These are phyloP conservation scores for Cephalopachus bancanus DNA, from an alignment of 2,797 vertebrate genomes.

Conservation along the genomic window DNA sequence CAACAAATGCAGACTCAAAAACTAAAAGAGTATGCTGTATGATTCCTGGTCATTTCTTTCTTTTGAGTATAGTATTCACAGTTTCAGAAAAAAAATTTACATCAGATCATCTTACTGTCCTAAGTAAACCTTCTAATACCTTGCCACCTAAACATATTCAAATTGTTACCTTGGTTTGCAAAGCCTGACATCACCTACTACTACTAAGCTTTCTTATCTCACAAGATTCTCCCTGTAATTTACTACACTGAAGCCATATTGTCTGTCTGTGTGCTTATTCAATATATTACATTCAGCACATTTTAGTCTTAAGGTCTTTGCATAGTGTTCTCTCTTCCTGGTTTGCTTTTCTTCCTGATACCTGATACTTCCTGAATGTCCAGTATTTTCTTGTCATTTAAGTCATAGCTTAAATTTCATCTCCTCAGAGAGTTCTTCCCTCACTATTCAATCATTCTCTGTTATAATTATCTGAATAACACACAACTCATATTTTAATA, in stretches of 20 bases:
- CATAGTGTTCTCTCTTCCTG: not conserved
- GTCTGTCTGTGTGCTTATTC: not conserved
- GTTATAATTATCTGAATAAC: not conserved
- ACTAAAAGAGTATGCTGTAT: not conserved
- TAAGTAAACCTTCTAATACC: not conserved
- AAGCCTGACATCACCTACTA: not conserved
- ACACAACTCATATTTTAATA: not conserved
- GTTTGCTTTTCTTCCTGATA: not conserved
- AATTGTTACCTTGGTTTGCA: not conserved
- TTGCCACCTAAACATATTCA: not conserved
- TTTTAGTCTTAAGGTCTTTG: not conserved
- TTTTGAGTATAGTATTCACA: not conserved
- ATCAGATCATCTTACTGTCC: not conserved
- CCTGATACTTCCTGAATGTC: not conserved
- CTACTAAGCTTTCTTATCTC: not conserved
- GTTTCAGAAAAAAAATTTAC: not conserved
- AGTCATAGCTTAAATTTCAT: not conserved
- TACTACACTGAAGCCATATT: not conserved
- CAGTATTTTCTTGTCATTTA: conserved; percentile 37
- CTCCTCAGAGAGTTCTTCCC: not conserved
- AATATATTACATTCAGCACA: not conserved
- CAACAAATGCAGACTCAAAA: not conserved
- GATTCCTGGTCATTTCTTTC: not conserved
- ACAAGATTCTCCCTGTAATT: not conserved
- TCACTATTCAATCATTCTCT: not conserved